Conservation (phyloP, 2,888 invertebrate species). For the Uropetala carovei region DNA sequence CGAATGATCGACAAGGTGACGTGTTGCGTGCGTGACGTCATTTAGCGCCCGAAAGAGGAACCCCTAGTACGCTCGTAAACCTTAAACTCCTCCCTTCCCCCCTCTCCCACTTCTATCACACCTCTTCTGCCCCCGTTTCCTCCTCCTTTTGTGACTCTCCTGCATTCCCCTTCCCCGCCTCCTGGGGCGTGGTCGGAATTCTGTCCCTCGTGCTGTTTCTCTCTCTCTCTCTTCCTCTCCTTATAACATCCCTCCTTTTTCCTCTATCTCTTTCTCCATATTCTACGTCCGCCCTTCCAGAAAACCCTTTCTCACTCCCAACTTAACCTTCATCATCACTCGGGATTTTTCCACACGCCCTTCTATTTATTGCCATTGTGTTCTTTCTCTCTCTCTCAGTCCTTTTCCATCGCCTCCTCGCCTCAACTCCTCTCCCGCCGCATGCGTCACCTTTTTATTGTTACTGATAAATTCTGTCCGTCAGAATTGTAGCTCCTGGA, state of each 20-base stretch:
- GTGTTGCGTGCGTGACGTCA: slow-evolving; percentile 62
- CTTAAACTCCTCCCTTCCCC: no score
- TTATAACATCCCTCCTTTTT: not conserved
- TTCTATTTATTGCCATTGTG: slow-evolving; percentile 52
- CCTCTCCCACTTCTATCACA: no score
- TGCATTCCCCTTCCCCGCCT: not conserved
- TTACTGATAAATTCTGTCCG: slow-evolving; percentile 31
- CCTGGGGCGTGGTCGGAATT: slow-evolving; percentile 47
- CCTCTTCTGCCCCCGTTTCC: not conserved
- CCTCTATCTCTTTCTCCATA: not conserved
- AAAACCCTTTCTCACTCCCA: not conserved
- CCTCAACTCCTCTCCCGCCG: not conserved
- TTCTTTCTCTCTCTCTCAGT: slow-evolving; percentile 14
- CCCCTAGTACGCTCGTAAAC: slow-evolving; percentile 12
- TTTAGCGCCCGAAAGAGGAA: not conserved
- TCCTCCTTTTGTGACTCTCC: not conserved
- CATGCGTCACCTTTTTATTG: not conserved
- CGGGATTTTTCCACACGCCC: slow-evolving; percentile 32
- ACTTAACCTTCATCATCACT: slow-evolving; percentile 31
- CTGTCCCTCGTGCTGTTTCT: not conserved
- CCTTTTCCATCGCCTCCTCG: not conserved
- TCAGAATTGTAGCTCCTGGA: slow-evolving; percentile 49
- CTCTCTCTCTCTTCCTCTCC: no score
- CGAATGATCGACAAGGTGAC: slow-evolving; percentile 32
- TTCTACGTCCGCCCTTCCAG: not conserved